These are phyloP conservation scores for Aldrovandia affinis DNA, from an alignment of 2,797 vertebrate species.

Conservation along the genomic window DNA sequence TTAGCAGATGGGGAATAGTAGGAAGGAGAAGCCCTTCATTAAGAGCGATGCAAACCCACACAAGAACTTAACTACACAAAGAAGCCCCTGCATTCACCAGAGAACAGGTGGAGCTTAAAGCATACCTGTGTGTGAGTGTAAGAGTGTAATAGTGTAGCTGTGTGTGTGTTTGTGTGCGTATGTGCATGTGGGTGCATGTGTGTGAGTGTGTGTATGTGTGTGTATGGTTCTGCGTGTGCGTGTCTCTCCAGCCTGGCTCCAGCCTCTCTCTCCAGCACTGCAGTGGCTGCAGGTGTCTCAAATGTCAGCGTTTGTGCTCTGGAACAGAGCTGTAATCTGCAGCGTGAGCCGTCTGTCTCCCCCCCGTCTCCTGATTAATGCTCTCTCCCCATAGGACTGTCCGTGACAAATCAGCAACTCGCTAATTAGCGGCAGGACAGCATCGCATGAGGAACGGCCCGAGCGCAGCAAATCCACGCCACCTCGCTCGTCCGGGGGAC, in stretches of 20 bases:
- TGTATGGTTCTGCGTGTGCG: neutral
- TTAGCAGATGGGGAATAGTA: neutral
- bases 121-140: no score
- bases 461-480: neutral
- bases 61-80: neutral
- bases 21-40: neutral
- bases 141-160: neutral
- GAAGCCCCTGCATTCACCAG: neutral
- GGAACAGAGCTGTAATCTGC: neutral
- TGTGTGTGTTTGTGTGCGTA: neutral
- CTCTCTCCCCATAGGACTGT: neutral
- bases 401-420: neutral
- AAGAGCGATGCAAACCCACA: neutral
- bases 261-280: neutral
- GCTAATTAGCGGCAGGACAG: neutral
- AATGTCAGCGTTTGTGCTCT: neutral
- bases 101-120: no score
- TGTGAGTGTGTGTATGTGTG: no score
- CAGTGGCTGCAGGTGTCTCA: neutral
- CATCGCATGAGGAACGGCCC: neutral
- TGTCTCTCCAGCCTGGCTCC: no score
- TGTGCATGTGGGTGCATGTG: neutral
- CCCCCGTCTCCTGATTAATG: neutral
- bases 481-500: neutral
- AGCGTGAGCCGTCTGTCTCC: neutral